Percentiles rank a stretch among this genome's conserved stretches.
Evolutionary conservation across 2,888 invertebrate genomes (phyloP).

Genomic region (Icerya purchasi): DNA sequence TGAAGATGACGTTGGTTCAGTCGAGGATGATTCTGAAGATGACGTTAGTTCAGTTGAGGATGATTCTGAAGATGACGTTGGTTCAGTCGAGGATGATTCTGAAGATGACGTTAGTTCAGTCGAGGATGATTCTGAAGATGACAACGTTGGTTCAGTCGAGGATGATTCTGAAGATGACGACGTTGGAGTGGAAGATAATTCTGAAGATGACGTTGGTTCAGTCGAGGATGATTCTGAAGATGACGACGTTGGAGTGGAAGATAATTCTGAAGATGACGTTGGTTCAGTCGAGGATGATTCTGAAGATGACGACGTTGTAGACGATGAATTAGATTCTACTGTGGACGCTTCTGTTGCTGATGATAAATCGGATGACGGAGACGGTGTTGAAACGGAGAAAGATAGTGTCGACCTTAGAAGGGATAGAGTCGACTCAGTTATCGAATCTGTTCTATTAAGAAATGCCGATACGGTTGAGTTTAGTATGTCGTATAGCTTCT

Average conservation of each 20-base stretch:
- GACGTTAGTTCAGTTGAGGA: background rate
- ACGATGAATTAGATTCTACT: background rate
- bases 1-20: slow-evolving; percentile 9
- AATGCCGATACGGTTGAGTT: no score
- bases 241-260: slow-evolving; percentile 9
- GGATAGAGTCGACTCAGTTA: no score
- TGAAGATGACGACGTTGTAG: background rate
- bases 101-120: slow-evolving; percentile 8
- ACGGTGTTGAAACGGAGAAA: no score
- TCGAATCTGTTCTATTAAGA: no score
- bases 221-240: background rate
- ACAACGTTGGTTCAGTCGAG: slow-evolving; percentile 13
- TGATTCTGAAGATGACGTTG: background rate
- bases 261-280: slow-evolving; percentile 15
- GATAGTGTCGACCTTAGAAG: no score
- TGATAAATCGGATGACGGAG: background rate
- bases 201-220: background rate
- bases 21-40: slow-evolving; percentile 2
- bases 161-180: slow-evolving; percentile 12
- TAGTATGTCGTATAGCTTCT: no score
- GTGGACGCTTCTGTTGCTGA: background rate
- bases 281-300: background rate
- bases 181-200: slow-evolving; percentile 4
- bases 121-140: background rate
- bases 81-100: slow-evolving; percentile 15